Conservation (phyloP, 2,113 vertebrate species). For the Puma concolor region DNA sequence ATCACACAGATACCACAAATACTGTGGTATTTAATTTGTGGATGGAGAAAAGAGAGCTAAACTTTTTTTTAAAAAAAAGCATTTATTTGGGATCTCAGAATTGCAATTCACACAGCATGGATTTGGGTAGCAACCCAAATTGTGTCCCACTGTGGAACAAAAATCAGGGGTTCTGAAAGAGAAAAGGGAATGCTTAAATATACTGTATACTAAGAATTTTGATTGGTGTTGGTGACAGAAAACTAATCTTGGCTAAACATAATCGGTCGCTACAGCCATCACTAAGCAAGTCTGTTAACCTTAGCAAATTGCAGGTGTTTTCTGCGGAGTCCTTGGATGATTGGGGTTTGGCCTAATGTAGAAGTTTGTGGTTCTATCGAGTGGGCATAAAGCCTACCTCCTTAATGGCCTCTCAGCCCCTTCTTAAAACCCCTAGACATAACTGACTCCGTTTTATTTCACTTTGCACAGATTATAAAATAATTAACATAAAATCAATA, state of each 20-base stretch:
- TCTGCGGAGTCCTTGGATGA: not conserved
- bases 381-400: not conserved
- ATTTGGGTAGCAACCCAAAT: not conserved
- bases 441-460: not conserved
- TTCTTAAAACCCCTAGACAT: not conserved
- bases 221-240: not conserved
- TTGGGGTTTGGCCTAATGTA: not conserved
- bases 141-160: not conserved
- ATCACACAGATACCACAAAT: not conserved
- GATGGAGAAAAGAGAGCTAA: not conserved
- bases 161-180: not conserved
- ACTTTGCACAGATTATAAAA: not conserved
- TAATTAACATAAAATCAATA: not conserved
- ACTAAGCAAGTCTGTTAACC: not conserved
- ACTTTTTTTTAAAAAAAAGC: not conserved
- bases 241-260: not conserved
- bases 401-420: not conserved
- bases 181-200: not conserved
- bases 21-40: not conserved
- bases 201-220: not conserved
- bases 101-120: not conserved
- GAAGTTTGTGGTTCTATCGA: not conserved
- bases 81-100: not conserved
- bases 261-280: not conserved
- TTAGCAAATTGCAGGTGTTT: not conserved